Conservation (phyloP, 2,888 invertebrate species). For the Notocelia uddmanniana region DNA sequence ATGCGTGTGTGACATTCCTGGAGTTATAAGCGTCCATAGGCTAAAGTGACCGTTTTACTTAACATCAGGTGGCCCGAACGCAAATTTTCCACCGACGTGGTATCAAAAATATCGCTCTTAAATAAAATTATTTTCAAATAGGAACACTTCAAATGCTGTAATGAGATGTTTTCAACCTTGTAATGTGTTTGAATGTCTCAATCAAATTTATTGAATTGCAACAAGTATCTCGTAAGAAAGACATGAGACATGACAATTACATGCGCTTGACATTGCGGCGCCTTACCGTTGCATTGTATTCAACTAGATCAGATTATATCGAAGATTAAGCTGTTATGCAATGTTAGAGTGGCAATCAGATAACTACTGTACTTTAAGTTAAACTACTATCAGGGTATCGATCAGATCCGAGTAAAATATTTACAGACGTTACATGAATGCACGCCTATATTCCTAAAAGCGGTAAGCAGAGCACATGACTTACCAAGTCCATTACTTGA, state of each 20-base stretch:
- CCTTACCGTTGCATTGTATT: background rate
- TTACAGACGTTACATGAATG: background rate
- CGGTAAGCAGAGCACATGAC: too few species aligned
- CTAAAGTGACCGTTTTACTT: too few species aligned
- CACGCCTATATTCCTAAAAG: too few species aligned
- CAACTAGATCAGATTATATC: conserved; percentile 21
- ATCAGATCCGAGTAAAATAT: background rate
- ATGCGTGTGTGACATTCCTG: too few species aligned
- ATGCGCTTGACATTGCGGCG: conserved; percentile 9
- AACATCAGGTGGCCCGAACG: too few species aligned
- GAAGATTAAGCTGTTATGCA: conserved; percentile 19
- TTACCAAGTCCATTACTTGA: too few species aligned
- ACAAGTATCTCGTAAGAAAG: background rate
- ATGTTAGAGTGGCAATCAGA: background rate
- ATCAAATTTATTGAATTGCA: background rate
- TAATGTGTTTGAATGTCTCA: background rate
- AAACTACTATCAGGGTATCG: background rate
- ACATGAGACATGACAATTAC: conserved; percentile 10
- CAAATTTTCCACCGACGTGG: too few species aligned
- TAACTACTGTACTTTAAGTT: background rate
- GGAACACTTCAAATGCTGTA: background rate
- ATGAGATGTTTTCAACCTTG: background rate
- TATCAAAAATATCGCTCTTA: too few species aligned
- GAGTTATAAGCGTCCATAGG: too few species aligned
- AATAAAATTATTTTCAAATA: too few species aligned